Evolutionary conservation across 2,888 invertebrate species (phyloP).

Genomic region (Dynastes tityus): DNA sequence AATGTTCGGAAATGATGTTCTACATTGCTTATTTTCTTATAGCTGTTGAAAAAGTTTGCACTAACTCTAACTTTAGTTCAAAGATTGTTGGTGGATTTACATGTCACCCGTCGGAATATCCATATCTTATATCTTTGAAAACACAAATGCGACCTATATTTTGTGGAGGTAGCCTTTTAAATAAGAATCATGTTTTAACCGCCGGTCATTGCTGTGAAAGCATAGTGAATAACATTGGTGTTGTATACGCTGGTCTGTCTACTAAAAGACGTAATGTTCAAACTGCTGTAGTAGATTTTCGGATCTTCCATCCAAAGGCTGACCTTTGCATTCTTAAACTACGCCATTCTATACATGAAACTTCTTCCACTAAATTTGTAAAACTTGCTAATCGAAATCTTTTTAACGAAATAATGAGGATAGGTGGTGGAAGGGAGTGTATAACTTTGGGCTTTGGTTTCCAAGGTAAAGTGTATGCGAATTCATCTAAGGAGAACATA

Average conservation of each 20-base stretch:
- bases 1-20: neutral
- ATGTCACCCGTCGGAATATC: neutral
- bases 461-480: neutral
- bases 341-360: neutral
- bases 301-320: neutral
- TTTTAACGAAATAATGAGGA: neutral
- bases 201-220: constrained; percentile 1
- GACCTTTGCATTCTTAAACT: neutral
- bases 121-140: neutral
- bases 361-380: neutral
- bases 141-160: neutral
- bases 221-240: neutral
- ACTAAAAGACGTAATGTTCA: neutral
- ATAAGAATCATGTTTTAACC: neutral
- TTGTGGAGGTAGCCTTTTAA: constrained; percentile 14
- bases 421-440: neutral
- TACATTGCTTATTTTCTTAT: neutral
- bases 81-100: constrained; percentile 8
- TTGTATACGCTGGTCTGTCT: neutral
- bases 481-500: neutral
- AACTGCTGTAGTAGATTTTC: neutral
- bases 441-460: constrained; percentile 1
- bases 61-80: neutral
- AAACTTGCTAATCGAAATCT: neutral
- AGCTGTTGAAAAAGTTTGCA: neutral